phyloP scores from a whole-genome alignment of 2,888 invertebrate genomes.

The Dilophus febrilis region DNA sequence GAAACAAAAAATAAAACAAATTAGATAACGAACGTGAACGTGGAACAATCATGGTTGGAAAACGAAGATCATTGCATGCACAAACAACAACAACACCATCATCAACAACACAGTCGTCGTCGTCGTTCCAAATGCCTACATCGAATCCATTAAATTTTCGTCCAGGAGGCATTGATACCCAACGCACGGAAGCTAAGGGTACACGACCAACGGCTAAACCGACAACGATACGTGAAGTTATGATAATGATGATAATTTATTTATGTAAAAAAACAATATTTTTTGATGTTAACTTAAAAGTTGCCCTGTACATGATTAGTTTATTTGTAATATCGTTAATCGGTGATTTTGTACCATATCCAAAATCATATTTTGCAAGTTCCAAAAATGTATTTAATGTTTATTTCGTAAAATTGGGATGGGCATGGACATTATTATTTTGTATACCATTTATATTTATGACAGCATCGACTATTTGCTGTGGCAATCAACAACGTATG shows the following conservation, averaged over 20 bases:
- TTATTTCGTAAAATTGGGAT: slow-evolving; percentile 91
- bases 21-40: neutral
- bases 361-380: slow-evolving; percentile 75
- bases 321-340: slow-evolving; percentile 72
- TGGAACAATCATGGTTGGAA: slow-evolving; percentile 24
- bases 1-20: too few relatives aligned
- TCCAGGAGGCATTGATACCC: slow-evolving; percentile 31
- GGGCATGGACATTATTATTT: slow-evolving; percentile 86
- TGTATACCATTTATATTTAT: slow-evolving; percentile 63
- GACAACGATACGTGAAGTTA: slow-evolving; percentile 61
- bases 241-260: slow-evolving; percentile 67
- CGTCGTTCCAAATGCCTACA: too few relatives aligned
- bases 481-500: slow-evolving; percentile 55
- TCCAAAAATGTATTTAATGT: slow-evolving; percentile 84
- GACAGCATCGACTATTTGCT: slow-evolving; percentile 68
- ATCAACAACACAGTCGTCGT: too few relatives aligned
- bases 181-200: slow-evolving; percentile 39
- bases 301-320: slow-evolving; percentile 66
- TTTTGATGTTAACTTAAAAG: slow-evolving; percentile 68
- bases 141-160: slow-evolving; percentile 39
- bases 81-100: slow-evolving; percentile 10
- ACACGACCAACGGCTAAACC: slow-evolving; percentile 73
- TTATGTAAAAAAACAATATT: slow-evolving; percentile 77
- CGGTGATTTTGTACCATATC: slow-evolving; percentile 63
- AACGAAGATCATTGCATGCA: slow-evolving; percentile 27